Evolutionary conservation across 2,888 invertebrate species (phyloP), one percentile per base, ranked within the genome.

Genomic region (Dasysyrphus albostriatus): DNA sequence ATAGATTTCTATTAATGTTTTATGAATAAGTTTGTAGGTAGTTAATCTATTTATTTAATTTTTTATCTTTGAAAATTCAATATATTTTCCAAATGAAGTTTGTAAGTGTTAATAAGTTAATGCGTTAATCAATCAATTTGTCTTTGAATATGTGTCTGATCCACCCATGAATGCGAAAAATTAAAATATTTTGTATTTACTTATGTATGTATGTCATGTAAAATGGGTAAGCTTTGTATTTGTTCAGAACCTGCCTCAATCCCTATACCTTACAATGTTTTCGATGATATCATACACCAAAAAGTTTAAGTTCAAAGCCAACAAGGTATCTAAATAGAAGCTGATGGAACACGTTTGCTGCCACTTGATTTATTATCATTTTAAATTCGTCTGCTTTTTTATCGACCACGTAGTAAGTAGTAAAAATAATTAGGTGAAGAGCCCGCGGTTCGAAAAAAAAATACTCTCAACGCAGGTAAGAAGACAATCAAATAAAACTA

Each of bases 201-300:
- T 29, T 12, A 47, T 9, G 2, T 39, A 37, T 24, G 44, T 67
- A 47, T 19, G 19, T 8, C 32, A 67, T 42, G 42, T 61, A 61
- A 44, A 54, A 65, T 58, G 29, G 19, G 51, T 24, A 56, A 14
- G 3, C 29, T 12, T 67, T 69, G 51, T 69, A 16, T 65, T 9
- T 32, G 44, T 51, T 47, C 58, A 74, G 67, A 83, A 83, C 78
- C 78, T 74, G 78, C 78, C 78, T 67, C 73, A 78, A 78, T 76
- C n/a, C 56, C 9, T 78, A 19, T 34, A 10, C 32, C 19, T 73
- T 54, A 78, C 73, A 73, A 61, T 59, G 29, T 69, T 54, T 58
- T 19, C 29, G 63, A 58, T 83, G 78, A 83, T 78, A 73, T 83
- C 83, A 83, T 61, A 51, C 39, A 47, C 32, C 37, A 67, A n/a